A percentile compares a stretch with the other conserved stretches of the same genome.
phyloP scores from a whole-genome alignment of 2,797 vertebrate species.

The Podargus strigoides region DNA sequence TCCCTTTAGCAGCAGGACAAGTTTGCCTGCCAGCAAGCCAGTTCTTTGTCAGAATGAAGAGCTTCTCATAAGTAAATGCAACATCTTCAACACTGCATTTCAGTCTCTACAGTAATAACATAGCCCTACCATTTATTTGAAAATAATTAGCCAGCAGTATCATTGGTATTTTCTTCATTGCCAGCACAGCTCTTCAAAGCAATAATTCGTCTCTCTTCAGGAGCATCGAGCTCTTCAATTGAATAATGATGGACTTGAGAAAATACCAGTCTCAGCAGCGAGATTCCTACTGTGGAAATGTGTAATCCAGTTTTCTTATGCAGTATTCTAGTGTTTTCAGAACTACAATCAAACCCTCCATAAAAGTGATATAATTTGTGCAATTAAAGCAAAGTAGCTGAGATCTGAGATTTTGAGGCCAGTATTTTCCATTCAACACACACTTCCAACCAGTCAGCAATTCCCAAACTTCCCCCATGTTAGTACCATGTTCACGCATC shows the following conservation, averaged over 20 bases:
- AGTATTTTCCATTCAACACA: not conserved
- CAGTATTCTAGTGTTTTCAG: not conserved
- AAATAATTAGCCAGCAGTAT: slow-evolving; percentile 42
- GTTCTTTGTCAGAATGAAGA: slow-evolving; percentile 19
- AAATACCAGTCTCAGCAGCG: slow-evolving; percentile 3
- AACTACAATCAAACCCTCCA: not conserved
- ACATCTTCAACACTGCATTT: not conserved
- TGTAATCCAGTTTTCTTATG: slow-evolving; percentile 13
- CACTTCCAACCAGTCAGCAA: not conserved
- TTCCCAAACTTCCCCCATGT: not conserved
- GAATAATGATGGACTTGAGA: slow-evolving; percentile 60
- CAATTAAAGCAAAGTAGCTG: not conserved
- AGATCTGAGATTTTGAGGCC: not conserved
- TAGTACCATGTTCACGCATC: not conserved
- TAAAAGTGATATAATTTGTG: not conserved
- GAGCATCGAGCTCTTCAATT: slow-evolving; percentile 54
- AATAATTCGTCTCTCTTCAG: slow-evolving; percentile 54
- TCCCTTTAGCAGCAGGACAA: slow-evolving; percentile 20
- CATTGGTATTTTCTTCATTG: slow-evolving; percentile 35
- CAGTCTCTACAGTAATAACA: slow-evolving; percentile 16
- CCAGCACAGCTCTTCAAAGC: slow-evolving; percentile 27
- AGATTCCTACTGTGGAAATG: slow-evolving; percentile 16
- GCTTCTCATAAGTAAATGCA: slow-evolving; percentile 7
- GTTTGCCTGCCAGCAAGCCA: not conserved
- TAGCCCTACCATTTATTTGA: slow-evolving; percentile 17